Percentiles rank a stretch among this genome's conserved stretches.
Evolutionary conservation across 1,140 invertebrate genomes (phyloP).

Genomic region (Pseudomyrmex cubaensis): DNA sequence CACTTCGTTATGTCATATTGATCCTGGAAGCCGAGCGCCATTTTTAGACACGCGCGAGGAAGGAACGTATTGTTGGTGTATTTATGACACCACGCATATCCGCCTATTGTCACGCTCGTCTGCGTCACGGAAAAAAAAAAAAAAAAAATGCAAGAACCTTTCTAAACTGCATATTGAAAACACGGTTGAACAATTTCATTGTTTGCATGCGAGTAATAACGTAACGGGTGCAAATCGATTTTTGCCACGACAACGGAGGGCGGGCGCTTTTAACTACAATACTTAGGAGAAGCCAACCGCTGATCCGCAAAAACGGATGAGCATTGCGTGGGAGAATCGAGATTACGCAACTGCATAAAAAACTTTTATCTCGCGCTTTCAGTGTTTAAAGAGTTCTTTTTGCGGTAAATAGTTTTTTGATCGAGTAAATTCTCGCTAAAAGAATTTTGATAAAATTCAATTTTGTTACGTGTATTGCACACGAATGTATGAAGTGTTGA

Average conservation of each 20-base stretch:
- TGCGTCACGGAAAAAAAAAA: neutral
- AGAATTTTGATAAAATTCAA: too few species aligned
- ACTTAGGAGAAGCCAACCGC: neutral
- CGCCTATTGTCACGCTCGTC: slow-evolving; percentile 42
- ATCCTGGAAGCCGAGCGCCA: slow-evolving; percentile 21
- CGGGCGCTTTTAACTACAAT: neutral
- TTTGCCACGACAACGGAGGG: neutral
- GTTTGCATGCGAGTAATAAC: slow-evolving; percentile 36
- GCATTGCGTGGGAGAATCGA: slow-evolving; percentile 17
- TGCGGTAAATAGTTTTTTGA: too few species aligned
- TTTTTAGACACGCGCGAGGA: slow-evolving; percentile 42
- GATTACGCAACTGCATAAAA: slow-evolving; percentile 17
- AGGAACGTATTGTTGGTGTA: slow-evolving; percentile 55
- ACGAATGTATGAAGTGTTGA: too few species aligned
- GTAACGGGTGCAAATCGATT: slow-evolving; percentile 35
- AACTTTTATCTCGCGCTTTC: neutral
- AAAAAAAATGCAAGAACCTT: slow-evolving; percentile 28
- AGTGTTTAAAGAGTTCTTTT: neutral
- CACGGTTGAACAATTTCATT: slow-evolving; percentile 24
- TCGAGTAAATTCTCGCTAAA: too few species aligned
- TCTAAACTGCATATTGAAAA: slow-evolving; percentile 61
- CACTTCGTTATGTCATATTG: slow-evolving; percentile 14
- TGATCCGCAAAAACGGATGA: slow-evolving; percentile 14
- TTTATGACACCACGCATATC: slow-evolving; percentile 56
- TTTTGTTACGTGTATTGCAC: too few species aligned